phyloP scores from a whole-genome alignment of 2,888 invertebrate genomes.

The Branchellion lobata region DNA sequence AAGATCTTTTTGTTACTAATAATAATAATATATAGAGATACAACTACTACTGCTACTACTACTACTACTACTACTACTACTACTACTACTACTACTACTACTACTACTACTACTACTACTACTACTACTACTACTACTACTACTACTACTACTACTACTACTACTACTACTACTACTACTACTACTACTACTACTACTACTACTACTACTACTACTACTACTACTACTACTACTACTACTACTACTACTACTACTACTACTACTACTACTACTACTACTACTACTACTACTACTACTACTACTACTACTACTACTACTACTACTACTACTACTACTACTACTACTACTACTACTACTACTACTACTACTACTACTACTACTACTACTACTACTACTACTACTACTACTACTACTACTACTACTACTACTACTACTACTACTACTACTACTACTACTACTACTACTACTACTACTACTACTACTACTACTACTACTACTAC shows the following conservation, averaged over 20 bases:
- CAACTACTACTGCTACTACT: constrained; percentile 23
- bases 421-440: constrained; percentile 22
- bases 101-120: constrained; percentile 22
- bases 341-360: constrained; percentile 29
- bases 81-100: constrained; percentile 28
- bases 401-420: constrained; percentile 25
- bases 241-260: constrained; percentile 19
- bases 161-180: constrained; percentile 18
- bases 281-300: constrained; percentile 14
- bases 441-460: constrained; percentile 29
- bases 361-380: constrained; percentile 18
- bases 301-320: constrained; percentile 2
- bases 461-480: constrained; percentile 28
- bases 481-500: constrained; percentile 29
- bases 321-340: constrained; percentile 28
- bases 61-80: constrained; percentile 29
- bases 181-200: constrained; percentile 29
- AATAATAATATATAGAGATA: neutral
- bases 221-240: constrained; percentile 29
- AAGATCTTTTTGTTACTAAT: too few species aligned
- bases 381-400: constrained; percentile 27
- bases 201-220: constrained; percentile 28
- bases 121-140: constrained; percentile 11
- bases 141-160: constrained; percentile 25
- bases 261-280: constrained; percentile 20